phyloP scores from a whole-genome alignment of 2,888 invertebrate species.

The Piscicola geometra region DNA sequence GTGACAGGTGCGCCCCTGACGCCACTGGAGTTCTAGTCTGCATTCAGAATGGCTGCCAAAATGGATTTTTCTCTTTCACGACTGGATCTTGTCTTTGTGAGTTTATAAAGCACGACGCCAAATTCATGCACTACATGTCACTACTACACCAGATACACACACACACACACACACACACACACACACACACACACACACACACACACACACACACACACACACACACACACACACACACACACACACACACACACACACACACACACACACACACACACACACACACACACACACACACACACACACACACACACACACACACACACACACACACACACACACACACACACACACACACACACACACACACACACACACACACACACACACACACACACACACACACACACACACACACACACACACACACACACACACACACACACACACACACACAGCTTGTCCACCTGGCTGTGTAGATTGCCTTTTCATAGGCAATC shows the following conservation, averaged over 20 bases:
- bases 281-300: not conserved
- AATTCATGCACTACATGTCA: too few species aligned
- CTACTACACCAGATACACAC: too few species aligned
- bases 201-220: too few species aligned
- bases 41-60: constrained; percentile 15
- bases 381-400: not conserved
- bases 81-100: constrained; percentile 34
- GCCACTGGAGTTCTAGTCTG: constrained; percentile 21
- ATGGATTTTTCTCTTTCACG: constrained; percentile 28
- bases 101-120: not conserved
- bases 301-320: too few species aligned
- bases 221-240: not conserved
- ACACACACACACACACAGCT: not conserved
- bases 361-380: too few species aligned
- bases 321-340: not conserved
- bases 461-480: constrained; percentile 34
- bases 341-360: too few species aligned
- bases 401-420: too few species aligned
- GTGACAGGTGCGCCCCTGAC: constrained; percentile 28
- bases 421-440: too few species aligned
- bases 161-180: too few species aligned
- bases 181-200: constrained; percentile 1
- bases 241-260: too few species aligned
- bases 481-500: constrained; percentile 26
- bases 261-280: too few species aligned